These are phyloP conservation scores for Hydrolagus colliei DNA, from an alignment of 2,797 vertebrate genomes.

Conservation along the genomic window DNA sequence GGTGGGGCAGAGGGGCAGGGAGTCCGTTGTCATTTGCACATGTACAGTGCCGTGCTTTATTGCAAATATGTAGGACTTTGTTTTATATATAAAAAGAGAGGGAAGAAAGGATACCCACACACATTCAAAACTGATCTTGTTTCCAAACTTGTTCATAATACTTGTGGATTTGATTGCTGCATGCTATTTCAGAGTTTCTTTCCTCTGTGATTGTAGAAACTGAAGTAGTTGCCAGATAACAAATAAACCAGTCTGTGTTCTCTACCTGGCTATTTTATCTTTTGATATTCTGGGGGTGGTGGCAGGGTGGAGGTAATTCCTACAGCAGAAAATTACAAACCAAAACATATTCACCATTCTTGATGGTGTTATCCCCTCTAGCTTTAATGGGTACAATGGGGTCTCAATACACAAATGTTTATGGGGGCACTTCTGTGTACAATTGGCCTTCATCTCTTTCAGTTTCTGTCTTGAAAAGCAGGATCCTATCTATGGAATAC, in stretches of 20 bases:
- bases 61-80: neutral
- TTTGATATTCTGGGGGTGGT: neutral
- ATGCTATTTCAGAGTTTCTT: constrained; percentile 50
- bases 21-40: neutral
- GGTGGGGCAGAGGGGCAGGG: neutral
- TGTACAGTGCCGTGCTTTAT: neutral
- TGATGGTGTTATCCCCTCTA: too few relatives aligned
- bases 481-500: too few relatives aligned
- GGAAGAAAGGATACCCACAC: neutral
- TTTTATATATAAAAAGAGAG: neutral
- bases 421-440: too few relatives aligned
- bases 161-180: constrained; percentile 44
- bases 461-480: too few relatives aligned
- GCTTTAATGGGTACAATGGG: too few relatives aligned
- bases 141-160: constrained; percentile 18
- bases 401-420: too few relatives aligned
- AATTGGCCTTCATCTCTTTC: too few relatives aligned
- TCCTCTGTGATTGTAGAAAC: constrained; percentile 48
- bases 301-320: neutral
- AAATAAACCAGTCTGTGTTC: constrained; percentile 47
- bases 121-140: neutral
- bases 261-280: constrained; percentile 41
- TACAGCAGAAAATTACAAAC: neutral
- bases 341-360: too few relatives aligned
- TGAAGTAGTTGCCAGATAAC: constrained; percentile 40